Percentiles rank a stretch among this genome's conserved stretches.
Conservation (phyloP, 2,888 invertebrate genomes). For the Sepiola atlantica region DNA sequence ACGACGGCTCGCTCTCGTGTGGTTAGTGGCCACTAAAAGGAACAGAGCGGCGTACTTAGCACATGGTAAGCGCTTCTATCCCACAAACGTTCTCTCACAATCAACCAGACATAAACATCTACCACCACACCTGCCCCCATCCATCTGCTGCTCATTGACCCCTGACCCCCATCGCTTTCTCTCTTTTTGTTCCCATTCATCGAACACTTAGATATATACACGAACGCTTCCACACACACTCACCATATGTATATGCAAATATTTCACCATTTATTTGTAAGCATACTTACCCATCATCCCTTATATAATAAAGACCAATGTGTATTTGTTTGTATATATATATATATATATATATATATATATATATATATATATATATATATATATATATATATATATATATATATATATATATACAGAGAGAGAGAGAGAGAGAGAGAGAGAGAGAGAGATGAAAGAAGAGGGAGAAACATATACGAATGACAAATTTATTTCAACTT, state of each 20-base stretch:
- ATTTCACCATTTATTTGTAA: background rate
- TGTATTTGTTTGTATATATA: too few relatives aligned
- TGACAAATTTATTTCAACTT: too few relatives aligned
- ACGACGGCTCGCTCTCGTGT: background rate
- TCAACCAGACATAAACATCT: background rate
- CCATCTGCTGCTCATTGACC: background rate
- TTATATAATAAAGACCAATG: too few relatives aligned
- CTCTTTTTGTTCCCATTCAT: background rate
- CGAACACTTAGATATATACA: background rate
- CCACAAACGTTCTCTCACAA: background rate
- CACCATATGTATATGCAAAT: background rate
- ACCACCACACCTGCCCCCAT: background rate
- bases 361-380: too few relatives aligned
- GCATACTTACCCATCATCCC: too few relatives aligned
- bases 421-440: too few relatives aligned
- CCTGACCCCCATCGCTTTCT: background rate
- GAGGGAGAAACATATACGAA: too few relatives aligned
- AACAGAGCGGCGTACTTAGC: background rate
- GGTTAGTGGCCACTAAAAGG: background rate
- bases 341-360: too few relatives aligned
- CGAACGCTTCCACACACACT: background rate
- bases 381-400: too few relatives aligned
- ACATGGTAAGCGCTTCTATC: background rate
- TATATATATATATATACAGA: too few relatives aligned
- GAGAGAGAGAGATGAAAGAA: too few relatives aligned